phyloP scores from a whole-genome alignment of 2,113 vertebrate species.

The Oreochromis tanganicae region DNA sequence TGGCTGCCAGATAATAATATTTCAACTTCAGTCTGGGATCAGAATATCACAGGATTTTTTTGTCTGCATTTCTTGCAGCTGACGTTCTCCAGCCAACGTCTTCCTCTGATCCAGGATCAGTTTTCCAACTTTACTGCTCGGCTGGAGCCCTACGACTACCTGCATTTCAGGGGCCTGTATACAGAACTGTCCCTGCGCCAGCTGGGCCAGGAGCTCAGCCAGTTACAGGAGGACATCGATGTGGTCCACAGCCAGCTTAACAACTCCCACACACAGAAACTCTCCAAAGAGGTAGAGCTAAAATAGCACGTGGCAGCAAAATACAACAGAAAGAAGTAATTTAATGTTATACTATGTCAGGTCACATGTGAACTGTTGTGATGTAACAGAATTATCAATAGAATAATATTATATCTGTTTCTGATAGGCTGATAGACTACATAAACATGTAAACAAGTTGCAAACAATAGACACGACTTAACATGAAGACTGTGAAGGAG shows the following conservation, averaged over 20 bases:
- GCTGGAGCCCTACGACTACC: slow-evolving; percentile 51
- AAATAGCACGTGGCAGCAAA: background rate
- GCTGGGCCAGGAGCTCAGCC: slow-evolving; percentile 51
- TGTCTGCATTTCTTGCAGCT: slow-evolving; percentile 27
- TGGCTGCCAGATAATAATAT: background rate
- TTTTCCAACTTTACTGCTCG: slow-evolving; percentile 41
- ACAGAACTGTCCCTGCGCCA: slow-evolving; percentile 30
- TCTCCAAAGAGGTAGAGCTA: slow-evolving; percentile 55
- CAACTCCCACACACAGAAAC: slow-evolving; percentile 19
- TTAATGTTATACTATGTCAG: background rate
- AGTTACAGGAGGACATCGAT: slow-evolving; percentile 40
- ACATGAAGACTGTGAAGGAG: slow-evolving; percentile 62
- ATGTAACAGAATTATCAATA: no score
- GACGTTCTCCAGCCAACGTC: background rate
- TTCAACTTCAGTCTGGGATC: background rate
- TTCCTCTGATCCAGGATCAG: slow-evolving; percentile 40
- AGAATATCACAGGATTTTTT: background rate
- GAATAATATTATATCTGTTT: background rate
- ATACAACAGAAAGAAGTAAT: background rate
- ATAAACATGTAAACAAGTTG: slow-evolving; percentile 23
- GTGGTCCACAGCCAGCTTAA: slow-evolving; percentile 17
- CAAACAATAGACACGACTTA: slow-evolving; percentile 42
- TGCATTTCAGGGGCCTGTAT: slow-evolving; percentile 55
- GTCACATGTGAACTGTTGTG: background rate
- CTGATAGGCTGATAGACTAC: slow-evolving; percentile 47